These are phyloP conservation scores for Cephus cinctus DNA, from an alignment of 1,140 invertebrate species.

Conservation along the genomic window DNA sequence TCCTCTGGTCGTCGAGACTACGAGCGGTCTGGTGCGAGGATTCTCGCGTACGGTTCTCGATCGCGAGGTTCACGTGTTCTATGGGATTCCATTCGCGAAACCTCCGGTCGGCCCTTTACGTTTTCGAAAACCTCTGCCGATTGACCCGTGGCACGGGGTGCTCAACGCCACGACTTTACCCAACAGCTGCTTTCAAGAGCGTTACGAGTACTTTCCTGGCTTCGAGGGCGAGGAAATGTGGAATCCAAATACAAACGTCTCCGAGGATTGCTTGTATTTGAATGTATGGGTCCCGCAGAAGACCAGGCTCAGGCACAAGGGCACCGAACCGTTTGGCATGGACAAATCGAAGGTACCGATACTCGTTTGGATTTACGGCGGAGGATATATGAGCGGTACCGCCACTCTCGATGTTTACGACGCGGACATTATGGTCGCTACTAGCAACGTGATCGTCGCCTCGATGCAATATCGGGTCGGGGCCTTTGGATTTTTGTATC, in stretches of 20 bases:
- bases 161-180: constrained; percentile 75
- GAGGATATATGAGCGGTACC: constrained; percentile 89
- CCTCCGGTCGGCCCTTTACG: constrained; percentile 84
- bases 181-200: constrained; percentile 83
- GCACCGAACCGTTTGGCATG: constrained; percentile 56
- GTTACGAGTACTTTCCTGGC: constrained; percentile 84
- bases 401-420: constrained; percentile 88
- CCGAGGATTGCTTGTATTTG: constrained; percentile 91
- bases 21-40: constrained; percentile 75
- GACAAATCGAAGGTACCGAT: constrained; percentile 67
- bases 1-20: constrained; percentile 76
- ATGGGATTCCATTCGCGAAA: constrained; percentile 94
- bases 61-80: constrained; percentile 83
- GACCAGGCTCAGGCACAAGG: constrained; percentile 66
- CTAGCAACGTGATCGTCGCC: constrained; percentile 81
- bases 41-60: constrained; percentile 73
- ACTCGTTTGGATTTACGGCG: constrained; percentile 91
- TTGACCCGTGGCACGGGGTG: constrained; percentile 83
- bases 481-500: constrained; percentile 87
- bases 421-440: constrained; percentile 79
- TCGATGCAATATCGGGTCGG: constrained; percentile 89
- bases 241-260: constrained; percentile 91
- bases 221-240: constrained; percentile 93
- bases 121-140: constrained; percentile 82
- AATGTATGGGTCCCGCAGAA: constrained; percentile 89